A percentile compares a stretch with the other conserved stretches of the same genome.
phyloP scores from a whole-genome alignment of 2,797 vertebrate species.

The Urocyon cinereoargenteus region DNA sequence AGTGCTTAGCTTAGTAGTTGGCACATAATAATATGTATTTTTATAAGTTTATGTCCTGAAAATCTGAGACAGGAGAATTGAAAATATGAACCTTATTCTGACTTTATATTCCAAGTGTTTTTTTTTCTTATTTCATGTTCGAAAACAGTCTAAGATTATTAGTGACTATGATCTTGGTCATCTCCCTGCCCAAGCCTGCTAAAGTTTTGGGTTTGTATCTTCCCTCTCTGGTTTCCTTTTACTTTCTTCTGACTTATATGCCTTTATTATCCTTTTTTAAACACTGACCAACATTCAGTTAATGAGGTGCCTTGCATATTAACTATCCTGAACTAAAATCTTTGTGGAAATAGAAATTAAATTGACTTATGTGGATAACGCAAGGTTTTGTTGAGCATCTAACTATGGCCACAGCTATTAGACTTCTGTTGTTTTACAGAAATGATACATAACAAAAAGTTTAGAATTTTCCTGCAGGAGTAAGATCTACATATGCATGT shows the following conservation, averaged over 20 bases:
- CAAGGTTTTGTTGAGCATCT: neutral
- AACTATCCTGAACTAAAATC: slow-evolving; percentile 27
- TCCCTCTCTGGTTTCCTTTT: neutral
- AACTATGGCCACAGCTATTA: neutral
- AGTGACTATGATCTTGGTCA: neutral
- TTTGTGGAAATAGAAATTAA: slow-evolving; percentile 34
- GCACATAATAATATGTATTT: neutral
- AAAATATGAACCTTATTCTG: neutral
- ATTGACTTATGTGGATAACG: neutral
- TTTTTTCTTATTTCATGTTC: neutral
- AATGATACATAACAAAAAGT: neutral
- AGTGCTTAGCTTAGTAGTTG: slow-evolving; percentile 6
- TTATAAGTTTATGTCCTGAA: neutral
- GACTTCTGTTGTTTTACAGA: neutral
- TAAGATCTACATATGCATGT: neutral
- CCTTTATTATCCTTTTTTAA: neutral
- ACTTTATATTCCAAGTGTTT: neutral
- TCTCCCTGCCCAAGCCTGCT: neutral
- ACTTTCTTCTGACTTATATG: neutral
- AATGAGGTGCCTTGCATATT: neutral
- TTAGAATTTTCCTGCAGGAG: neutral
- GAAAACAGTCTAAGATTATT: neutral
- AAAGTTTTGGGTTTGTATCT: neutral
- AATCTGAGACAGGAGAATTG: neutral
- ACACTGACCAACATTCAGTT: neutral